Evolutionary conservation across 1,140 invertebrate species (phyloP).

Genomic region (Argopecten irradians): DNA sequence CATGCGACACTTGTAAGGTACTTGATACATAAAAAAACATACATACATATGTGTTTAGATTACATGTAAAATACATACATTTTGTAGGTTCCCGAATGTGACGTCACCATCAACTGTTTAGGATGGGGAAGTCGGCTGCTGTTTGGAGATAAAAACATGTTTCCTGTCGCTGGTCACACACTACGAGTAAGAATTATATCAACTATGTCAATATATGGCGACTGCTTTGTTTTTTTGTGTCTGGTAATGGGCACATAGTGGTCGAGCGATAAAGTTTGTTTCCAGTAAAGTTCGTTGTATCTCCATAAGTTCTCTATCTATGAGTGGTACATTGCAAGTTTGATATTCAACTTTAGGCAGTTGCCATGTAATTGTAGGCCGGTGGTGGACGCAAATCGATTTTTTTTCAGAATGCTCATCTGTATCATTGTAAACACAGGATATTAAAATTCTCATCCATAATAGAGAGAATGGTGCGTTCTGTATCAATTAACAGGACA

Average conservation of each 20-base stretch:
- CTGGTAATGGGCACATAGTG: not conserved
- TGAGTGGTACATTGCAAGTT: no score
- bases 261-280: not conserved
- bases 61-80: not conserved
- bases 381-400: no score
- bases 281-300: not conserved
- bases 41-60: slow-evolving; percentile 30
- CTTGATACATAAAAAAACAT: no score
- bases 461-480: no score
- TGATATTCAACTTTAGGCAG: no score
- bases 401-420: no score
- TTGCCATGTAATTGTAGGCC: no score
- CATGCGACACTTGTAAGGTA: not conserved
- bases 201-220: not conserved
- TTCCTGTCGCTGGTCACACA: slow-evolving; percentile 41
- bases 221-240: not conserved
- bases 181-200: slow-evolving; percentile 31
- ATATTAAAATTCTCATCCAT: no score
- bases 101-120: slow-evolving; percentile 38
- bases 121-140: slow-evolving; percentile 28
- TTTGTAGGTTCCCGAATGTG: not conserved
- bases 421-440: no score
- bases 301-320: not conserved
- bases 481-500: no score
- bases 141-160: slow-evolving; percentile 46